Evolutionary conservation across 2,797 vertebrate species (phyloP), one percentile per base, ranked within the genome.

Genomic region (Coregonus ussuriensis): DNA sequence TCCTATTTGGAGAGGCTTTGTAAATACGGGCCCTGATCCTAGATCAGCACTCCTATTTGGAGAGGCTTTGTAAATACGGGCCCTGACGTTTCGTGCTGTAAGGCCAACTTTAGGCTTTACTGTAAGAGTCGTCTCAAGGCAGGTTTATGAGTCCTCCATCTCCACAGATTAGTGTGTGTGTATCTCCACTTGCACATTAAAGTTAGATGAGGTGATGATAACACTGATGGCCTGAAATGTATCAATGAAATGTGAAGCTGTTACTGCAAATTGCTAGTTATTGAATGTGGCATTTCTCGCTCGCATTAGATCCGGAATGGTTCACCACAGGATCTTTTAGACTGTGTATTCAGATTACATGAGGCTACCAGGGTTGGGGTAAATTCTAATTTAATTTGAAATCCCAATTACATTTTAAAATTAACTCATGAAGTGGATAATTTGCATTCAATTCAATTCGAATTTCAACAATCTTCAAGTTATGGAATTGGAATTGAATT

Each of bases 171-270:
- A 78, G 73, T 59, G 41, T 59, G 56, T 81, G 77, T 87, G 87
- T 83, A 83, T 81, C n/a, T 72, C 1, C 66, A 73, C 72, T 76
- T 68, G 70, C 71, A 82, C 65, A 15, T 53, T 84, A 87, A 87
- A 81, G 72, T 76, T 52, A 82, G 79, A 63, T 84, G 66, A 83
- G 79, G 56, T 67, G 67, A 6, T 0, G n/a, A 82, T 84, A 80
- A 79, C 63, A 75, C 71, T 75, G 74, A 86, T 79, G 6, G 56
- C 51, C 74, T 31, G 33, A 74, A 85, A 80, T 80, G 68, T 65
- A 81, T 85, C 84, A 84, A 77, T 81, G 62, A 35, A 72, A 81
- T 71, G 65, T 56, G 70, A 77, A 15, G 76, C n/a, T 31, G 66
- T 82, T 78, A 59, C 63, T 31, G 41, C 71, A 81, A 85, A 84